Percentiles rank a stretch among this genome's conserved stretches.
These are phyloP conservation scores for Bos javanicus DNA, from an alignment of 2,113 vertebrate species.

Conservation along the genomic window DNA sequence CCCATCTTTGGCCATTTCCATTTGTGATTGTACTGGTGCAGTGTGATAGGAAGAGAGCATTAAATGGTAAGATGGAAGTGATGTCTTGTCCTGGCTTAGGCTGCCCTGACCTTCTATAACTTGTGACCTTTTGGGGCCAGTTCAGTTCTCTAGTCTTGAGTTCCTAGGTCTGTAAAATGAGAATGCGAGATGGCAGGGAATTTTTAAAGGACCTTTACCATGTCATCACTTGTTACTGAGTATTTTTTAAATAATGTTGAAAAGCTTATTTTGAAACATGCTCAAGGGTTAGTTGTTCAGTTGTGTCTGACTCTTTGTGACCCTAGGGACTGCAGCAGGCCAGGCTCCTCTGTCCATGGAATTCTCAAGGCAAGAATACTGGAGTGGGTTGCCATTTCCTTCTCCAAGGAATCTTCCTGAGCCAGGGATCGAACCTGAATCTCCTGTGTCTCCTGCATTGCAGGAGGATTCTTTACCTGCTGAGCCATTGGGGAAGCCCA, in stretches of 20 bases:
- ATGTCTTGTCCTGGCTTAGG: not conserved
- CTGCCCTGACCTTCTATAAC: not conserved
- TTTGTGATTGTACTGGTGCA: not conserved
- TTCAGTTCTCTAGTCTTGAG: not conserved
- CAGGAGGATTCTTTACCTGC: not conserved
- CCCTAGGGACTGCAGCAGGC: not conserved
- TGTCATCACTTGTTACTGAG: not conserved
- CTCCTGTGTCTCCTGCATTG: not conserved
- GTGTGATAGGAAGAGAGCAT: not conserved
- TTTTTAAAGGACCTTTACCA: not conserved
- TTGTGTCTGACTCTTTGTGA: not conserved
- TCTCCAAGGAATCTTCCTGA: not conserved
- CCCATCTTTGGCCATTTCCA: not conserved
- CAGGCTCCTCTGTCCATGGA: not conserved
- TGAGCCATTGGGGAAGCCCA: not conserved
- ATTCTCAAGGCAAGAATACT: not conserved
- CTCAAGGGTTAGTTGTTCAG: not conserved
- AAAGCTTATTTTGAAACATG: constrained; percentile 29
- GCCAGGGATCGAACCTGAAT: not conserved
- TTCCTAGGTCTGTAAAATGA: constrained; percentile 6
- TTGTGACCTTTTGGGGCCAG: not conserved
- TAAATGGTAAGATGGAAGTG: not conserved
- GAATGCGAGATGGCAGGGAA: not conserved
- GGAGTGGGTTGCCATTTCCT: not conserved
- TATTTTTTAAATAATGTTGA: not conserved